These are phyloP conservation scores for Arrhamphus sclerolepis DNA, from an alignment of 2,797 vertebrate genomes.

Conservation along the genomic window DNA sequence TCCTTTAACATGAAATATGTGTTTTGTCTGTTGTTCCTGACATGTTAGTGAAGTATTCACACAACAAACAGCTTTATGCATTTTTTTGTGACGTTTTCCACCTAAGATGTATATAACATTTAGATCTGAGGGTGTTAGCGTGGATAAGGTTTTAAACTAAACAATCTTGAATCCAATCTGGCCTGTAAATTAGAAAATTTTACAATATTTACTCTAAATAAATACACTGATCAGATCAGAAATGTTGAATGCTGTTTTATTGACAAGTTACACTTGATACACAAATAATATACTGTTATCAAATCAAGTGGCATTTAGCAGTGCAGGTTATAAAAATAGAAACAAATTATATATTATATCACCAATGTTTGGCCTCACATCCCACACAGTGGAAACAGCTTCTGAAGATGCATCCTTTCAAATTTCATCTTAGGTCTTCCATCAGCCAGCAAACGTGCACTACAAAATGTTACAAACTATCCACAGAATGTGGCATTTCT, in stretches of 20 bases:
- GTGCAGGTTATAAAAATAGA: constrained; percentile 44
- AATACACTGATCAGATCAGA: constrained; percentile 35
- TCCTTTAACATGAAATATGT: not conserved
- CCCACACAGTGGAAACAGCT: constrained; percentile 80
- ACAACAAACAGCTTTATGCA: too few species aligned
- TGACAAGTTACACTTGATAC: constrained; percentile 39
- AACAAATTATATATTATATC: not conserved
- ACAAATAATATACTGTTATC: constrained; percentile 37
- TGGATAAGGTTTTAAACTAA: constrained; percentile 7
- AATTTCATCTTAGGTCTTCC: not conserved
- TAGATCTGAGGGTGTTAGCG: constrained; percentile 1
- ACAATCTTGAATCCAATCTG: constrained; percentile 18
- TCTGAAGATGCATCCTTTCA: constrained; percentile 6
- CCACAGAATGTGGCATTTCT: too few species aligned
- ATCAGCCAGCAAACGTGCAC: not conserved
- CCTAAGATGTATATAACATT: constrained; percentile 17
- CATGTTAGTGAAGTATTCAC: not conserved
- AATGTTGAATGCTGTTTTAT: constrained; percentile 54
- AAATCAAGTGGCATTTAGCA: constrained; percentile 47
- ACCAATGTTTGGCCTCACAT: constrained; percentile 37
- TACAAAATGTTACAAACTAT: not conserved
- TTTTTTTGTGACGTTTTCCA: not conserved
- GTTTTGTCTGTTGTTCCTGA: not conserved
- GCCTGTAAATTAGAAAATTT: constrained; percentile 1
- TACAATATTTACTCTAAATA: constrained; percentile 34